A percentile compares a stretch with the other conserved stretches of the same genome.
Evolutionary conservation across 2,113 vertebrate species (phyloP).

Genomic region (Scophthalmus maximus): DNA sequence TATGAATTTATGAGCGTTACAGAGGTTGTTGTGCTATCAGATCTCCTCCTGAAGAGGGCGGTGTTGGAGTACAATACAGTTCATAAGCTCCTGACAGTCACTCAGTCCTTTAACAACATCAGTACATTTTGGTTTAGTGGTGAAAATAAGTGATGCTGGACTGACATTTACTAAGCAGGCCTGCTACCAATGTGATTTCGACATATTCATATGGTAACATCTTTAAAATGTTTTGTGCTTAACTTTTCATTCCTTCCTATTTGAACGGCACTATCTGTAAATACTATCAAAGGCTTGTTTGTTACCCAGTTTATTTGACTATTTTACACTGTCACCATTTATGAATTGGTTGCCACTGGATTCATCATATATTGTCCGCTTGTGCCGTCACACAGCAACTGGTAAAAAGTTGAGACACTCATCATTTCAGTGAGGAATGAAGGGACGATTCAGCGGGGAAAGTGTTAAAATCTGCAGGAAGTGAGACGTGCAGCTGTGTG

Average conservation of each 20-base stretch:
- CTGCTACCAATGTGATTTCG: neutral
- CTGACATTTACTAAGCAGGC: neutral
- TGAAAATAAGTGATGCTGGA: neutral
- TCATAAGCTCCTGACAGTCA: no score
- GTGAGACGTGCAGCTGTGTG: slow-evolving; percentile 12
- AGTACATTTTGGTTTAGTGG: neutral
- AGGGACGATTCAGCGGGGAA: no score
- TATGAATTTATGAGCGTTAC: neutral
- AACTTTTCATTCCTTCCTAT: neutral
- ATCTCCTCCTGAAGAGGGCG: slow-evolving; percentile 14
- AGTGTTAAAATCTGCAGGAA: slow-evolving; percentile 39
- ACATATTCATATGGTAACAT: neutral
- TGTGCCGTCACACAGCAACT: no score
- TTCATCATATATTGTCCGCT: no score
- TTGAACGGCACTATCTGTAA: no score
- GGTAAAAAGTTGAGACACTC: no score
- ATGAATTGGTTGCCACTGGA: no score
- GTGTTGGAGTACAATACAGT: neutral
- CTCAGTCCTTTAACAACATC: neutral
- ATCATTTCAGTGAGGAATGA: no score
- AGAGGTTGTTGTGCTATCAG: neutral
- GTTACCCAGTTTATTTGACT: neutral
- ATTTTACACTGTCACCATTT: neutral
- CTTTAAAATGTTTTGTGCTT: neutral
- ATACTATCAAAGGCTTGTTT: no score